Evolutionary conservation across 2,888 invertebrate species (phyloP), one percentile per base, ranked within the genome.

Genomic region (Pterostichus madidus): DNA sequence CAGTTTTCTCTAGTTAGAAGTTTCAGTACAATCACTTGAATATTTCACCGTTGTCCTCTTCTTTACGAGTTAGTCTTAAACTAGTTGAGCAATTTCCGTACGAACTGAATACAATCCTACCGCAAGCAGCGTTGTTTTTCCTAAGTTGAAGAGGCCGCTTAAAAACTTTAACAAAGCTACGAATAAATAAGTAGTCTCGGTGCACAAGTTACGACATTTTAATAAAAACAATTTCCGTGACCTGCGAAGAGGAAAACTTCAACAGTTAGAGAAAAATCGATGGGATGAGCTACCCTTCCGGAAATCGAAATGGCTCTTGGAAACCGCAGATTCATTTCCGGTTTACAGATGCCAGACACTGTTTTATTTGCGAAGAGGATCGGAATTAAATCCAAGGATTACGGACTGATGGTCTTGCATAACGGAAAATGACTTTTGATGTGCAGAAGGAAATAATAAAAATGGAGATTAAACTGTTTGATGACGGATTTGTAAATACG

Each of bases 271-370:
- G 59, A 64, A 49, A 49, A 64, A 64, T 64, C 64, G 31, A 64
- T 64, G 64, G 32, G 31, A 64, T 64, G 64, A 64, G 64, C 61
- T 7, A 11, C 64, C 64, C 6, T 13, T 35, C 32, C 32, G 64
- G 64, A 35, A 64, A 64, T 64, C 64, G 64, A 64, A 64, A 64
- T 35, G 35, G 64, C 64, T 64, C 64, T 64, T 64, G 64, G 39
- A 64, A 64, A 64, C 64, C 64, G 13, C 64, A 13, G 64, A 64
- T 64, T 64, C 64, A 64, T 64, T 64, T 64, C 64, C 64, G 64
- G 11, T 64, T 64, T 64, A 64, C 64, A 64, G 64, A 64, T 64
- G 64, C 35, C 35, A 64, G 64, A 11, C 59, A 59, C 64, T 64
- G 64, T 64, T 64, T 64, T 64, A 35, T 64, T 64, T 64, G 35